Conservation (phyloP, 2,113 vertebrate genomes). For the Lethenteron reissneri region DNA sequence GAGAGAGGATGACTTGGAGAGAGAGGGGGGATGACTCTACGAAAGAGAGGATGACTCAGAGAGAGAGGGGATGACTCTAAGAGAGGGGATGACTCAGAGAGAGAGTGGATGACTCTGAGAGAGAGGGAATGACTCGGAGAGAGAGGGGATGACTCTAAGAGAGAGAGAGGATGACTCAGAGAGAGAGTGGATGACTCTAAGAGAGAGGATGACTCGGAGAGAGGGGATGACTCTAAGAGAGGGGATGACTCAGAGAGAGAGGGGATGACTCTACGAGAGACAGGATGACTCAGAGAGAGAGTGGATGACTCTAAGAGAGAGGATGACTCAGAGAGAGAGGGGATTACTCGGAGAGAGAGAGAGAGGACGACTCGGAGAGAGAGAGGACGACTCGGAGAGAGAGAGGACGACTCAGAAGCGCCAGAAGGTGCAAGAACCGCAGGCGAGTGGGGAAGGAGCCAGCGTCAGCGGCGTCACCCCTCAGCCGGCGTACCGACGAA, state of each 20-base stretch:
- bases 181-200: background rate
- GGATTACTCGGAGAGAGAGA: background rate
- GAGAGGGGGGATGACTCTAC: background rate
- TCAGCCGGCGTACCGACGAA: conserved; percentile 28
- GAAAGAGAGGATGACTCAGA: background rate
- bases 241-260: background rate
- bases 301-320: background rate
- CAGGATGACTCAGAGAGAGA: background rate
- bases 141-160: background rate
- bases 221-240: background rate
- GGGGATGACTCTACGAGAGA: background rate
- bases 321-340: background rate
- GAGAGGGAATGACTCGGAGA: background rate
- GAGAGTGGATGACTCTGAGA: background rate
- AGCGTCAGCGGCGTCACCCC: background rate
- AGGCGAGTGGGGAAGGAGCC: background rate
- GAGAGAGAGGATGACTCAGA: background rate
- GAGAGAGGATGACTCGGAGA: background rate
- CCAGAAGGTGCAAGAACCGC: background rate
- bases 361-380: background rate
- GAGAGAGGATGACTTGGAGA: background rate
- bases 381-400: background rate
- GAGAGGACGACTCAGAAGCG: background rate
- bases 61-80: background rate
- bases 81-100: no score